phyloP scores from a whole-genome alignment of 2,888 invertebrate species.

The Andricus curvator region DNA sequence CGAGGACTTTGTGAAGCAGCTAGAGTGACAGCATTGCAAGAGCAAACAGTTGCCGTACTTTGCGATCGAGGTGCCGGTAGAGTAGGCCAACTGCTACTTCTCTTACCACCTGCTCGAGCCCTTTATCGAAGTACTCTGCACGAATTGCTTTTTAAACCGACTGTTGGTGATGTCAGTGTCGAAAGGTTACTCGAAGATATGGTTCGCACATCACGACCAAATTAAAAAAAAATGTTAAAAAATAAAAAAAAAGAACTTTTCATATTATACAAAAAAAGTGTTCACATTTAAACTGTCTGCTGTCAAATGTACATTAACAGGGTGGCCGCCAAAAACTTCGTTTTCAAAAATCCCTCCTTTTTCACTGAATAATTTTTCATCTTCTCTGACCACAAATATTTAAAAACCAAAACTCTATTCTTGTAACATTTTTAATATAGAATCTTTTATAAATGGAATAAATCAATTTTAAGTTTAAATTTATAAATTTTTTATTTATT shows the following conservation, averaged over 20 bases:
- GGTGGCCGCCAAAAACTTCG: too few species aligned
- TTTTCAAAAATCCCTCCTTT: too few species aligned
- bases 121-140: conserved; percentile 81
- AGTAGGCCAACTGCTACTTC: conserved; percentile 86
- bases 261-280: background rate
- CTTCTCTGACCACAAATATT: too few species aligned
- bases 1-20: conserved; percentile 82
- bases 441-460: too few species aligned
- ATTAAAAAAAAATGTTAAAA: conserved; percentile 55
- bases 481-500: too few species aligned
- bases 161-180: conserved; percentile 87
- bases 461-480: too few species aligned
- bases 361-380: too few species aligned
- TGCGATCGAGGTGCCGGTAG: conserved; percentile 86
- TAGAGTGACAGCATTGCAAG: conserved; percentile 86
- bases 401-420: too few species aligned
- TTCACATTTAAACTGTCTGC: background rate
- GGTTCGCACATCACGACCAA: conserved; percentile 77
- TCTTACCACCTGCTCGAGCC: conserved; percentile 84
- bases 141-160: conserved; percentile 89
- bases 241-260: conserved; percentile 48
- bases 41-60: conserved; percentile 88
- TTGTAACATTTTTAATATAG: too few species aligned
- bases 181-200: conserved; percentile 85
- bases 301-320: background rate